Evolutionary conservation across 2,888 invertebrate species (phyloP), one percentile per base, ranked within the genome.

Genomic region (Cheilosia vulpina): DNA sequence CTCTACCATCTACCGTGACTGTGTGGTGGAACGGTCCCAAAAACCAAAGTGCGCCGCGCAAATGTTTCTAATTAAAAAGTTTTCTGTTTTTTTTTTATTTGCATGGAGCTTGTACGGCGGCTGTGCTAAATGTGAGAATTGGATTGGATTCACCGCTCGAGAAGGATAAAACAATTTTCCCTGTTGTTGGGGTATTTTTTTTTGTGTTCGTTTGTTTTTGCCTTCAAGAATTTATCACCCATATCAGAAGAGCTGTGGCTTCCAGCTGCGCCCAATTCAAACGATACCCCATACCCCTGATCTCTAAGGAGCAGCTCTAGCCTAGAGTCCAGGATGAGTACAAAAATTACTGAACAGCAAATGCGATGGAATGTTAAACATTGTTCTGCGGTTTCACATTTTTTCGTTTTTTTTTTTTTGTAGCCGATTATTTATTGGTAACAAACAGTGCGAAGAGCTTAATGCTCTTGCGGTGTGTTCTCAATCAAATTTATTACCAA

Each of bases 21-120:
- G 41, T 62, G 66, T n/a, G 43, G 55, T 50, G 24, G 60, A 50
- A 65, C 11, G 45, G 13, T 21, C 71, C 57, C 71, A 41, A 38
- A 62, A 34, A 24, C 47, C 31, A 57, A 65, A 76, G 50, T 60
- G 66, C 55, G 57, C 60, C 75, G 60, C 72, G 81, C 62, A 85
- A 85, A 81, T 81, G 76, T 77, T 76, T 85, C 76, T 85, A 85
- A 85, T 85, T 85, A 85, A 85, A 85, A 85, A 85, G 62, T 85
- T 85, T 81, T 85, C 77, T 80, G 7, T 31, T 31, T 31, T 31
- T 9, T 31, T 9, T 31, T 31, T 81, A 76, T 85, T 81, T 85
- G 77, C 72, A 62, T 52, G 55, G 66, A 60, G 76, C 69, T 81
- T 77, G 68, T 41, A 62, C 71, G 69, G 63, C 76, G 75, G 81